Base-by-base conservation (phyloP, 2,888 invertebrate genomes). In the Chironomus tentans region DNA sequence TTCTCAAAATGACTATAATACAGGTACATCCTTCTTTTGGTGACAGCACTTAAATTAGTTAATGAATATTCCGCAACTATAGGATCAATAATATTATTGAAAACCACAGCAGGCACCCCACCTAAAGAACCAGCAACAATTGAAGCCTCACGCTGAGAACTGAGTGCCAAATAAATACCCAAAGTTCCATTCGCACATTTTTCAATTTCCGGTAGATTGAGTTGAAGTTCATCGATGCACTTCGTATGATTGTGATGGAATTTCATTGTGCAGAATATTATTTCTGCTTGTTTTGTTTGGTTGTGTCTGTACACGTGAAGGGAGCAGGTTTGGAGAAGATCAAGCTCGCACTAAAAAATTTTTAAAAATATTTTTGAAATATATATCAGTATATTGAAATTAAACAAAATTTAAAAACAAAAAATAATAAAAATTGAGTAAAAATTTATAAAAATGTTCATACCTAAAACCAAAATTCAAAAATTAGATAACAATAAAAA, bases 121-220 rank as follows among this genome's bases (percentile, higher is more conserved):
- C 18, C 18, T n/a, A 56, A 56, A 7, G 6, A 2, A n/a, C 18
- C 18, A 15, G 18, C 18, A n/a, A 56, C 56, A n/a, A 6, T 7
- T 18, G 56, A n/a, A 2, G 15, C n/a, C 6, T 56, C 56, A 18
- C 18, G n/a, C 18, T 56, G 56, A 18, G 56, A 56, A 15, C 7
- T 7, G 3, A 56, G 56, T 18, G 56, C 18, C 56, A 56, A 56
- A 56, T 56, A 56, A 5, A 18, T 2, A 18, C 56, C 78, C 3
- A 70, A 68, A 3, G 79, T 77, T n/a, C 81, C 80, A 73, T 79
- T 77, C 0, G 83, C 82, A 80, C 87, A 87, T 78, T 82, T 80
- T 70, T 81, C 82, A 78, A 86, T 86, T 3, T 85, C 86, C 75
- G 85, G 85, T 78, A 56, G n/a, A 18, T 56, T 18, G 2, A 56